Base-by-base conservation (phyloP, 1,140 invertebrate species). In the Cephus cinctus region DNA sequence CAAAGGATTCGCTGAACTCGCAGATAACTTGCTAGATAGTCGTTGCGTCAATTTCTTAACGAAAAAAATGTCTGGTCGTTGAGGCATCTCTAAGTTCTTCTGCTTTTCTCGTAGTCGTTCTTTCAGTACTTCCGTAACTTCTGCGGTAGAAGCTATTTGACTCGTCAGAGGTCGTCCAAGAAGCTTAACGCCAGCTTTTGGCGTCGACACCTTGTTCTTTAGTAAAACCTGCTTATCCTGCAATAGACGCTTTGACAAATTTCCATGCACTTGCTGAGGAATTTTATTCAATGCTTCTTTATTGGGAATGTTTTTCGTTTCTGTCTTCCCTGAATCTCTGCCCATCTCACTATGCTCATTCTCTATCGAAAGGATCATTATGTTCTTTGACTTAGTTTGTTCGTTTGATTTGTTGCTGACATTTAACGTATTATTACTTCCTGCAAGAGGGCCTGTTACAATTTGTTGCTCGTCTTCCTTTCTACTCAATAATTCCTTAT, bases 41-140 rank as follows among this genome's bases (percentile, higher is more conserved):
- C 75, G 62, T 21, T 78, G 73, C 0, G 76, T 73, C 12, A 77
- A 56, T 54, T 79, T 79, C 51, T 77, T 78, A 0, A 78, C 67
- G 48, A 80, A 78, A 43, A 79, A 65, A 30, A 77, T 67, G 31
- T 80, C 78, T 4, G 70, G 65, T 2, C 62, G 69, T 9, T 68
- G 65, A 0, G 71, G 69, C 14, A 57, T 45, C 9, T 72, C 63
- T 3, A 70, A 56, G 9, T 66, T 55, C 40, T 73, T 74, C 18
- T 74, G 70, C 22, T 75, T 73, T 9, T 74, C 71, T 0, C 66
- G 61, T 12, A 75, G 49, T 23, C 74, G 60, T 31, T 77, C 68
- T 32, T 75, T 68, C 32, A 77, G 54, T 4, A 69, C 73, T 25
- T 76, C 67, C 5, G 65, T 70, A 2, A 77, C 69, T 32, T 73